These are phyloP conservation scores for Phaonia tiefii DNA, from an alignment of 2,888 invertebrate genomes.

Conservation along the genomic window DNA sequence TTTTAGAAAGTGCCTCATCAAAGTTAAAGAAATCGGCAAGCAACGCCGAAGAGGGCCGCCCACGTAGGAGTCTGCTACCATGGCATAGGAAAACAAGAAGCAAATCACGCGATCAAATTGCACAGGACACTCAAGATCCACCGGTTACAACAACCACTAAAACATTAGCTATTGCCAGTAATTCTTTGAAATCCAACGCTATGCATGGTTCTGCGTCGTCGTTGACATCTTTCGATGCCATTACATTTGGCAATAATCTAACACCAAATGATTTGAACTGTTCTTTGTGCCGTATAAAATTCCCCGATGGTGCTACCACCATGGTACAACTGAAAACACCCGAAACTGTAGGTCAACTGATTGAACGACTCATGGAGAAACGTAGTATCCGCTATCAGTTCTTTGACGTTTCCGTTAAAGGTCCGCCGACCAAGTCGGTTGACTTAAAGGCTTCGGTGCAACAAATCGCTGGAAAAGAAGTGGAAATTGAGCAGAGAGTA, in stretches of 20 bases:
- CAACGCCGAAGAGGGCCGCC: conserved; percentile 90
- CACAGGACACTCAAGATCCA: conserved; percentile 66
- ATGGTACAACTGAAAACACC: conserved; percentile 90
- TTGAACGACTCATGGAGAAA: conserved; percentile 91
- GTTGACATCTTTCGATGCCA: conserved; percentile 79
- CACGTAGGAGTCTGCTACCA: conserved; percentile 92
- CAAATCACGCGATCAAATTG: conserved; percentile 83
- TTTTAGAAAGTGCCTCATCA: conserved; percentile 67
- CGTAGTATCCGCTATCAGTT: conserved; percentile 89
- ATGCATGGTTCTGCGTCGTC: conserved; percentile 80
- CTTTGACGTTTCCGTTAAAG: conserved; percentile 89
- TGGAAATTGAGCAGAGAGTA: conserved; percentile 91
- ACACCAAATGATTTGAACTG: conserved; percentile 70
- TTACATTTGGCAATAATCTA: conserved; percentile 62
- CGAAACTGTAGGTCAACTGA: conserved; percentile 89
- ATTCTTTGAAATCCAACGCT: conserved; percentile 1
- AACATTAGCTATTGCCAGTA: background rate
- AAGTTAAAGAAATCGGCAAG: conserved; percentile 90
- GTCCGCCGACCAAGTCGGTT: conserved; percentile 82
- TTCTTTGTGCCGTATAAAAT: conserved; percentile 89
- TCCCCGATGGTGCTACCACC: conserved; percentile 95
- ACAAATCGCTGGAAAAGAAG: conserved; percentile 90
- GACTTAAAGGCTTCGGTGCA: conserved; percentile 87
- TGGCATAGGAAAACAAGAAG: conserved; percentile 91
- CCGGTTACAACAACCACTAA: conserved; percentile 70